Evolutionary conservation across 2,113 vertebrate species (phyloP), one percentile per base, ranked within the genome.

Genomic region (Elephas maximus): DNA sequence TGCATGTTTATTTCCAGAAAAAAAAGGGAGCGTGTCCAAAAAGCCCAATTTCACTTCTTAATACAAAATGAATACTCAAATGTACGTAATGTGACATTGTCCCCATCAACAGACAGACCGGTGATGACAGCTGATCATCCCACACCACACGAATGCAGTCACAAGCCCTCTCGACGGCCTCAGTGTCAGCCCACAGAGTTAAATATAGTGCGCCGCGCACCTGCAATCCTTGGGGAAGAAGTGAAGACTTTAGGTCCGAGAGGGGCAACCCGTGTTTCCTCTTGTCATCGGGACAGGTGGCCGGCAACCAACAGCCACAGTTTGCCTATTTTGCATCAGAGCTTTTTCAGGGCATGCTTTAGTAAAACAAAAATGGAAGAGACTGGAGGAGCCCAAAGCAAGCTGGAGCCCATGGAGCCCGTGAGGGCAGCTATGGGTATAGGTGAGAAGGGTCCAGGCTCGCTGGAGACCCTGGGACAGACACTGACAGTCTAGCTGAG

Each of bases 151-250:
- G 69, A 90, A 93, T 30, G 74, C 23, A 14, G 20, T 37, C 60
- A 65, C 10, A 30, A 81, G 51, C 44, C 37, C 37, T 90, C 51
- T 88, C 88, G 92, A 81, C 44, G 5, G 20, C n/a, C 83, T 94
- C 57, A 33, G 51, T 37, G 30, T 63, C 60, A 57, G 37, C 24
- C 77, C 88, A 71, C 41, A 79, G 0, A 37, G 57, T 77, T 95
- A 95, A 97, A 96, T 88, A 93, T 73, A 97, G 82, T 24, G 6
- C 1, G 0, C 6, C 0, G 2, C 62, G 62, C 93, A 96, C 96
- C 95, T 97, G 98, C 82, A 82, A n/a, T 76, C 95, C 51, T 96
- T 93, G 88, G 65, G 88, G 93, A 95, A 96, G 92, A 94, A 96
- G 84, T 96, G 73, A 96, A 95, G 88, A 90, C 69, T 86, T 88